phyloP scores from a whole-genome alignment of 2,797 vertebrate species.

The Malurus leucopterus region DNA sequence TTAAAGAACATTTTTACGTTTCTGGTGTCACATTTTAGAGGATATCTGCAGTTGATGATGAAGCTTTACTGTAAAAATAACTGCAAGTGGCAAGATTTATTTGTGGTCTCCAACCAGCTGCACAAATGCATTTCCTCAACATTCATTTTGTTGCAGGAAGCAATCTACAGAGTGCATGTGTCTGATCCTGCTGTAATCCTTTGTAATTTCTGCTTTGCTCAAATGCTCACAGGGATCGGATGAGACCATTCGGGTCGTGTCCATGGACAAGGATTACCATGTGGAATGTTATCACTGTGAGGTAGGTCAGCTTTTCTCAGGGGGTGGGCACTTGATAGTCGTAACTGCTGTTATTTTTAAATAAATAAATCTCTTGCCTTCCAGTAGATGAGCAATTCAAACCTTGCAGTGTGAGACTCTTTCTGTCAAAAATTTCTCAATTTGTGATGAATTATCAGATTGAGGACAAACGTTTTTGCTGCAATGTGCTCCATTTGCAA shows the following conservation, averaged over 20 bases:
- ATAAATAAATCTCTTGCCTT: background rate
- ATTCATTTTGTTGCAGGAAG: background rate
- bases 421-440: background rate
- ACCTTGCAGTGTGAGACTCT: background rate
- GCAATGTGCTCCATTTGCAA: background rate
- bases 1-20: background rate
- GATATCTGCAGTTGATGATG: background rate
- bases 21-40: background rate
- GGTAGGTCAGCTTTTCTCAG: conserved; percentile 72
- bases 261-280: conserved; percentile 96
- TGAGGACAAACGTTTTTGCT: background rate
- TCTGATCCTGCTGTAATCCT: background rate
- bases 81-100: conserved; percentile 11
- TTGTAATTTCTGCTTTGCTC: background rate
- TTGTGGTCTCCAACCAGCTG: background rate
- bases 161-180: background rate
- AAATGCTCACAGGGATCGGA: conserved; percentile 84
- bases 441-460: background rate
- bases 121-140: background rate
- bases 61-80: background rate
- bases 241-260: conserved; percentile 94
- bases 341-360: background rate
- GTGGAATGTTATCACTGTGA: conserved; percentile 95
- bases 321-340: background rate
- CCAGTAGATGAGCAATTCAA: background rate